Conservation (phyloP, 2,113 vertebrate species). For the Bufo gargarizans region DNA sequence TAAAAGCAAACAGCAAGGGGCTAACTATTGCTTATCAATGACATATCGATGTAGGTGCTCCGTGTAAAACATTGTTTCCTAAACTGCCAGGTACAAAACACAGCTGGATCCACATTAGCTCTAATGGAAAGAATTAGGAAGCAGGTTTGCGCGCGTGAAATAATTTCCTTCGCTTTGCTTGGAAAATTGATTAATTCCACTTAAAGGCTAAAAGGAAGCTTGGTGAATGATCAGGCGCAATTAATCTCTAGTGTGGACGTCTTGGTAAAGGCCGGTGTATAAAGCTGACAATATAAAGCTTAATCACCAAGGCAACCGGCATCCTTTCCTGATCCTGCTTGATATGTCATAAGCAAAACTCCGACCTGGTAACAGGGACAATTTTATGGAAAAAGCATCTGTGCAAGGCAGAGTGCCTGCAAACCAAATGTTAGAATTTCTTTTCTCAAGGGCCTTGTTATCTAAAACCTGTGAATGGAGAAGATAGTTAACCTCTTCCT, state of each 20-base stretch:
- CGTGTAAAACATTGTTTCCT: conserved; percentile 24
- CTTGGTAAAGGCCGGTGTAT: conserved; percentile 55
- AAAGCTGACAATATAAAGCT: conserved; percentile 58
- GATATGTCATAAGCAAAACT: conserved; percentile 58
- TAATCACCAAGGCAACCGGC: conserved; percentile 55
- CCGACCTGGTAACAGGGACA: conserved; percentile 51
- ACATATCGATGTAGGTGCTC: conserved; percentile 6
- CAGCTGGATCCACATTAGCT: conserved; percentile 39
- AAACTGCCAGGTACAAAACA: conserved; percentile 31
- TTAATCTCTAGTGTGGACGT: conserved; percentile 55
- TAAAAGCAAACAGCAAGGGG: background rate
- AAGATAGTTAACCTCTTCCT: background rate
- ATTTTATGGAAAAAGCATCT: conserved; percentile 45
- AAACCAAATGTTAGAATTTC: conserved; percentile 42
- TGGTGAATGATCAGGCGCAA: conserved; percentile 38
- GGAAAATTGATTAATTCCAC: conserved; percentile 48
- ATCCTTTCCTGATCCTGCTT: conserved; percentile 53
- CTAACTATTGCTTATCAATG: conserved; percentile 34
- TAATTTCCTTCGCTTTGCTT: conserved; percentile 8
- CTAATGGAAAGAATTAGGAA: conserved; percentile 41
- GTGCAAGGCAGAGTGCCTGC: background rate
- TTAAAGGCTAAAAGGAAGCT: conserved; percentile 49
- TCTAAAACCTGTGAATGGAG: conserved; percentile 14
- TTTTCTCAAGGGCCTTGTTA: conserved; percentile 41
- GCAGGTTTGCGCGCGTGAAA: background rate